Percentiles rank a stretch among this genome's conserved stretches.
Evolutionary conservation across 2,113 vertebrate genomes (phyloP).

Genomic region (Erinaceus europaeus): DNA sequence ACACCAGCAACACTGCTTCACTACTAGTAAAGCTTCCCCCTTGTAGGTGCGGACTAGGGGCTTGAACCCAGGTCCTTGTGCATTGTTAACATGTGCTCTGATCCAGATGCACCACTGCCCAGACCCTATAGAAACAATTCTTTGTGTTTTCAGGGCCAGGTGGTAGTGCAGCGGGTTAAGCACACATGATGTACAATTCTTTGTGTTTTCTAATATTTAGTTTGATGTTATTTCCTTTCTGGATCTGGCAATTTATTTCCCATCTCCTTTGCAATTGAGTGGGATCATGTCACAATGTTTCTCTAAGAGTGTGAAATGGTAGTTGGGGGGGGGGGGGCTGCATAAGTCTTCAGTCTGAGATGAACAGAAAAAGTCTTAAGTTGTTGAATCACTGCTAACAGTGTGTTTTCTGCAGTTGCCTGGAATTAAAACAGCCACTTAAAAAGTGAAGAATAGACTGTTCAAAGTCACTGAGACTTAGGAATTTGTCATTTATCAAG

Average conservation of each 20-base stretch:
- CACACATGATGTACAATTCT: too few relatives aligned
- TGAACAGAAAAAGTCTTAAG: background rate
- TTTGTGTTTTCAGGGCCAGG: too few relatives aligned
- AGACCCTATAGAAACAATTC: too few relatives aligned
- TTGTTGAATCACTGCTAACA: background rate
- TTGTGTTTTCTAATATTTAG: background rate
- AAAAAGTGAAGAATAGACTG: background rate
- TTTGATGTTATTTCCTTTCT: background rate
- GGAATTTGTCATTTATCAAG: background rate
- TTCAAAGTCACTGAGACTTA: background rate
- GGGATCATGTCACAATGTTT: background rate
- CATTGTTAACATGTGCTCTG: too few relatives aligned
- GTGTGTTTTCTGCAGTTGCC: background rate
- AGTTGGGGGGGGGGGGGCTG: background rate
- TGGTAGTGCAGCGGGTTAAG: too few relatives aligned
- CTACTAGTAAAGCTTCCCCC: too few relatives aligned
- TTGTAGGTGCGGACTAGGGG: too few relatives aligned
- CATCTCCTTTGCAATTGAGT: background rate
- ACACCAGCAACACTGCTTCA: too few relatives aligned
- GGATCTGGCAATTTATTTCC: background rate
- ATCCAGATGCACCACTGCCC: too few relatives aligned
- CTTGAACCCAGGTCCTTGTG: too few relatives aligned
- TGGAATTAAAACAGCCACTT: background rate
- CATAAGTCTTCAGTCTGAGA: background rate
- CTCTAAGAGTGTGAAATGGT: background rate